phyloP scores from a whole-genome alignment of 2,797 vertebrate genomes.

The Linurgus olivaceus region DNA sequence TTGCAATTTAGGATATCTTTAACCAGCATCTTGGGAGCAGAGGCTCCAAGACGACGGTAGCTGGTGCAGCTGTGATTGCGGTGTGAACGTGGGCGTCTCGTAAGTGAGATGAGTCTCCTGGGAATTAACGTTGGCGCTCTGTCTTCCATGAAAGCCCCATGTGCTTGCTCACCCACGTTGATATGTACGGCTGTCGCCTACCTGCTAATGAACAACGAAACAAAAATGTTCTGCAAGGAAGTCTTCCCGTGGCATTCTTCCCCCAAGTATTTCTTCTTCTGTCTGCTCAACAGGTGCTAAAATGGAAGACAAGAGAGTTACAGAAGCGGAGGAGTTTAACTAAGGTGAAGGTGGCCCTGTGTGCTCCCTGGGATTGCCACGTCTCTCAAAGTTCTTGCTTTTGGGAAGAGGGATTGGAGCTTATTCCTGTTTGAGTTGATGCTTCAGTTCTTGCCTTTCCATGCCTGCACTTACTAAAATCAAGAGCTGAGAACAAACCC shows the following conservation, averaged over 20 bases:
- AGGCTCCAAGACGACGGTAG: not conserved
- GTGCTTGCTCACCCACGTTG: not conserved
- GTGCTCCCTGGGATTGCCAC: not conserved
- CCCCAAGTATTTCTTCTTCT: not conserved
- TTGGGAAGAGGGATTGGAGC: not conserved
- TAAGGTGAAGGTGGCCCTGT: not conserved
- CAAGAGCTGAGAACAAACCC: not conserved
- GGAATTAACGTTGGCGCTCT: not conserved
- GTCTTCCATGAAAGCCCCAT: slow-evolving; percentile 1
- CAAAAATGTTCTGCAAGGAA: slow-evolving; percentile 1
- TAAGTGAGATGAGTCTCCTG: not conserved
- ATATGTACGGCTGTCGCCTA: not conserved
- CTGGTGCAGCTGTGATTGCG: slow-evolving; percentile 12
- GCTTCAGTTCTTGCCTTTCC: not conserved
- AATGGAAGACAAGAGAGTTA: not conserved
- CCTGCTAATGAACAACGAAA: not conserved
- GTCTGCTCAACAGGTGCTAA: not conserved
- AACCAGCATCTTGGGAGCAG: not conserved
- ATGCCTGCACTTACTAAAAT: not conserved
- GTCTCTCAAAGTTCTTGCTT: not conserved
- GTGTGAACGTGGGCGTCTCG: not conserved
- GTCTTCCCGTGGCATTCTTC: not conserved
- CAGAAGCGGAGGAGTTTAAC: not conserved
- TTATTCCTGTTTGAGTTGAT: not conserved
- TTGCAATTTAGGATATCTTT: not conserved